These are phyloP conservation scores for Andrena cerasifolii DNA, from an alignment of 1,140 invertebrate genomes.

Conservation along the genomic window DNA sequence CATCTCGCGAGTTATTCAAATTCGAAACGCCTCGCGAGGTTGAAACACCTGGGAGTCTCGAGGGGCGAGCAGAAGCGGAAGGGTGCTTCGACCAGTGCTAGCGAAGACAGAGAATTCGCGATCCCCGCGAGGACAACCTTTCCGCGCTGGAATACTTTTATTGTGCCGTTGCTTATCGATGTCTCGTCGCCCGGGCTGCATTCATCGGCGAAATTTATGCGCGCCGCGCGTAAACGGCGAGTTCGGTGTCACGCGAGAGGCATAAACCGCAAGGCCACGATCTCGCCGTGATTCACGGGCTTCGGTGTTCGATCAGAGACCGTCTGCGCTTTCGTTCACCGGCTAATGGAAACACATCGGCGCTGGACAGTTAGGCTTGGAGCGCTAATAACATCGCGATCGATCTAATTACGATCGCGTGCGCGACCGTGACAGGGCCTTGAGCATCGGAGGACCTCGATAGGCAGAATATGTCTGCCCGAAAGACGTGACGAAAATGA, in stretches of 20 bases:
- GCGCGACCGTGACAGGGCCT: not conserved
- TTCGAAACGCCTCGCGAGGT: not conserved
- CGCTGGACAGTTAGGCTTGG: not conserved
- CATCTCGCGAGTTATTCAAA: not conserved
- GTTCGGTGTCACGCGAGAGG: not conserved
- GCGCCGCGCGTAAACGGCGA: not conserved
- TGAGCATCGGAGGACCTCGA: not conserved
- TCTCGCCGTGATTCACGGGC: not conserved
- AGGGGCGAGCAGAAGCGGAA: too few species aligned
- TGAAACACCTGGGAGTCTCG: too few species aligned
- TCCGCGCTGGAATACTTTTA: too few species aligned
- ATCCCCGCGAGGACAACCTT: too few species aligned
- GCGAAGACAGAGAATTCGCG: too few species aligned
- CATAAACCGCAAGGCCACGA: not conserved
- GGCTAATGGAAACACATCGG: conserved; percentile 10
- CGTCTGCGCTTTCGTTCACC: not conserved
- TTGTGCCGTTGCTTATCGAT: too few species aligned
- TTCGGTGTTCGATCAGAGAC: not conserved
- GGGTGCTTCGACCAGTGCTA: too few species aligned
- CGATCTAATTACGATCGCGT: conserved; percentile 14
- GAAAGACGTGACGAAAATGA: not conserved
- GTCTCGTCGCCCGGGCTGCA: too few species aligned
- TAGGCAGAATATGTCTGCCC: not conserved
- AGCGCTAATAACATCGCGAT: conserved; percentile 16
- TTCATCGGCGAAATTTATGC: too few species aligned